phyloP scores from a whole-genome alignment of 2,888 invertebrate genomes.

The Eristalinus aeneus region DNA sequence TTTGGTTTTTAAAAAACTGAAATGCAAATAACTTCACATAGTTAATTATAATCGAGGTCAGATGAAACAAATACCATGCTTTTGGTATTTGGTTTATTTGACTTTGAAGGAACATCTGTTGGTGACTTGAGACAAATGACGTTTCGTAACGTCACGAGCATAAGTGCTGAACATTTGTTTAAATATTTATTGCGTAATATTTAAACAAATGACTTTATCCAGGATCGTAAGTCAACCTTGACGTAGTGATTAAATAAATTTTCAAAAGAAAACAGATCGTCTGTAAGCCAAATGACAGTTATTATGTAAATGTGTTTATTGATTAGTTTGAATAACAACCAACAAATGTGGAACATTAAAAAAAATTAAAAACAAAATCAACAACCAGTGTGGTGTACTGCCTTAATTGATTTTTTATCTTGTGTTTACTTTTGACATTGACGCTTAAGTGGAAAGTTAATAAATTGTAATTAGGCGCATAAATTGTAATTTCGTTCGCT shows the following conservation, averaged over 20 bases:
- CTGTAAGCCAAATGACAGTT: neutral
- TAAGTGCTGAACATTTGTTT: neutral
- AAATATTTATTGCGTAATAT: conserved; percentile 24
- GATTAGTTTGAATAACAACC: neutral
- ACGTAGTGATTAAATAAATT: conserved; percentile 17
- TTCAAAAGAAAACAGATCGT: neutral
- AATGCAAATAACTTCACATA: neutral
- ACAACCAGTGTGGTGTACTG: conserved; percentile 10
- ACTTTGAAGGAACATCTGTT: neutral
- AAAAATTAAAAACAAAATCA: conserved; percentile 3
- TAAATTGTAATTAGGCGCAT: conserved; percentile 38
- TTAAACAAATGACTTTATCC: conserved; percentile 34
- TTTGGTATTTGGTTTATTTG: neutral
- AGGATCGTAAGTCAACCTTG: conserved; percentile 23
- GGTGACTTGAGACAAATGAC: neutral
- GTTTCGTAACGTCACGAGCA: neutral
- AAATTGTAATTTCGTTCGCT: neutral
- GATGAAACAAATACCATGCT: neutral
- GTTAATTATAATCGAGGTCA: neutral
- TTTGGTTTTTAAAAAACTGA: neutral
- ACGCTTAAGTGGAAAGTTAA: conserved; percentile 44
- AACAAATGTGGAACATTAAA: conserved; percentile 61
- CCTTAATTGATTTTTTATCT: conserved; percentile 63
- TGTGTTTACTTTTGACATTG: conserved; percentile 53
- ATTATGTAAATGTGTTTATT: conserved; percentile 22